Conservation (phyloP, 2,113 vertebrate species). For the Rhea pennata region DNA sequence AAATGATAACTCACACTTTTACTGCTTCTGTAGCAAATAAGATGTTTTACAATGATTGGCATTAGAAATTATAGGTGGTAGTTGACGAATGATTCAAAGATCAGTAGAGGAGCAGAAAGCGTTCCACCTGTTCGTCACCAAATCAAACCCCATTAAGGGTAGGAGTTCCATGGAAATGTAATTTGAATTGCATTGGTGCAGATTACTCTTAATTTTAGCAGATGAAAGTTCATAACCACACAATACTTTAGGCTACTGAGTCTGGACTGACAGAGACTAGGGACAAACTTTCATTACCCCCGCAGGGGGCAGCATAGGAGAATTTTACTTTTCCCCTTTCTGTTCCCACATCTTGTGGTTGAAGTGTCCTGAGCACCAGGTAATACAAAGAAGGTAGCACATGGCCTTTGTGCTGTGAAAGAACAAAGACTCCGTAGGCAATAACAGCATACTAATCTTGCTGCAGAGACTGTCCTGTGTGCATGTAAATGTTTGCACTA, state of each 20-base stretch:
- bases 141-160: not conserved
- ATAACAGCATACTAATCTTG: not conserved
- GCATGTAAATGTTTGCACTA: not conserved
- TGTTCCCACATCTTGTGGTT: not conserved
- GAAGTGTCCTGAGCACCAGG: not conserved
- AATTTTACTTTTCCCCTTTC: not conserved
- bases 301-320: not conserved
- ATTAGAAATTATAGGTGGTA: not conserved
- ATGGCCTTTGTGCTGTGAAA: not conserved
- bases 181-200: not conserved
- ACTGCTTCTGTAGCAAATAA: not conserved
- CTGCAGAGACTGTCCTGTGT: not conserved
- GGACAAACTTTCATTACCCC: not conserved
- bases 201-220: not conserved
- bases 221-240: not conserved
- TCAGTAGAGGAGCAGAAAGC: not conserved
- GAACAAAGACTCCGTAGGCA: not conserved
- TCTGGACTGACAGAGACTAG: not conserved
- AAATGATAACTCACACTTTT: not conserved
- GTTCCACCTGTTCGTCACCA: not conserved
- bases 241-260: not conserved
- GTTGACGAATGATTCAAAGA: not conserved
- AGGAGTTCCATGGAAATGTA: not conserved
- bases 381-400: not conserved
- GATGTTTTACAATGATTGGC: not conserved